Evolutionary conservation across 2,797 vertebrate genomes (phyloP), one percentile per base, ranked within the genome.

Genomic region (Sebastes cheni): DNA sequence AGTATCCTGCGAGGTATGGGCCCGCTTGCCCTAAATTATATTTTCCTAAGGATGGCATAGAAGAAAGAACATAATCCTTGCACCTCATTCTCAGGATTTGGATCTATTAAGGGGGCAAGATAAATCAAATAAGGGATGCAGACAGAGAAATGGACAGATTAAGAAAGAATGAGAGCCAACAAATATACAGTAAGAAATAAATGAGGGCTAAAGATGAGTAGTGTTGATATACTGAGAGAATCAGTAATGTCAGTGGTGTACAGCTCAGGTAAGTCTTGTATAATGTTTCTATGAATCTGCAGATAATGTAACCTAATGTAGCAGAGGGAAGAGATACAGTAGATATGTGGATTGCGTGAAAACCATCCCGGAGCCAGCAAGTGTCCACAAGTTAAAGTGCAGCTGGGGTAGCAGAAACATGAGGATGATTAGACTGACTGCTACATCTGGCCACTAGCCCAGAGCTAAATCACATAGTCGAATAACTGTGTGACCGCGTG

Each of bases 401-500:
- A 86, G 83, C 80, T 81, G 68, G 75, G 75, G 79, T 71, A 77
- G 71, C 73, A 73, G 36, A 87, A 81, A 87, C 78, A 83, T 72
- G 62, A 80, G 74, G 79, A 88, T 81, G 82, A 90, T 89, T 80
- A 86, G 84, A 77, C 80, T 82, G 76, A 75, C 77, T 83, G 82
- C 85, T 87, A 89, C 80, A 90, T 91, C 86, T 92, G 90, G 89
- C 90, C 67, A 78, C 79, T 84, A 81, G 87, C 92, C 90, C 82
- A 82, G 82, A 91, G 82, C 85, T 83, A 86, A 86, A 90, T 90
- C 87, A 83, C 84, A 85, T 78, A 77, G 91, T 74, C 86, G 78
- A 91, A 88, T 87, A 90, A 85, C 81, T 81, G 79, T 87, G 84
- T 83, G 89, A 83, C 85, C 76, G 69, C 85, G 84, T 72, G 91